Conservation (phyloP, 2,797 vertebrate genomes). For the Epinephelus awoara region DNA sequence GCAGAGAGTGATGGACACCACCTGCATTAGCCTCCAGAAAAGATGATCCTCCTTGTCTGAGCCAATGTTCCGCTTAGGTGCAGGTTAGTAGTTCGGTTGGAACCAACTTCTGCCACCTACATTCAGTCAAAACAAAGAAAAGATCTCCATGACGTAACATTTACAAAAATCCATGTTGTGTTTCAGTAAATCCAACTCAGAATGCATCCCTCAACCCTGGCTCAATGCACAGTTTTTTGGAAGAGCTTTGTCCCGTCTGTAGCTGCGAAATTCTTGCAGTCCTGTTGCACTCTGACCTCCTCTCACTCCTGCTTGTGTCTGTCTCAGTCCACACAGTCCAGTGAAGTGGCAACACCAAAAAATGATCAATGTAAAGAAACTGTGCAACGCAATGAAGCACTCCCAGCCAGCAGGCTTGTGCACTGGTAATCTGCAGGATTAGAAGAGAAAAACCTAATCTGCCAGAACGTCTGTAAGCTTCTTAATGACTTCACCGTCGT, state of each 20-base stretch:
- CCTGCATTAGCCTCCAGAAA: conserved; percentile 65
- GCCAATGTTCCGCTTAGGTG: conserved; percentile 48
- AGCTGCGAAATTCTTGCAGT: conserved; percentile 22
- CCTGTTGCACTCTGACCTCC: conserved; percentile 60
- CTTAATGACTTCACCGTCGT: conserved; percentile 87
- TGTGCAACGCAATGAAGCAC: conserved; percentile 64
- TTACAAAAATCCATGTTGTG: conserved; percentile 64
- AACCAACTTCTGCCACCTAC: conserved; percentile 17
- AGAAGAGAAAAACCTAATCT: conserved; percentile 89
- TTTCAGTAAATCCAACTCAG: conserved; percentile 65
- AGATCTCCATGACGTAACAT: conserved; percentile 54
- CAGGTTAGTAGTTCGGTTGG: conserved; percentile 31
- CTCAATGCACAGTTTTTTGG: conserved; percentile 19
- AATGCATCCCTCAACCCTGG: conserved; percentile 63
- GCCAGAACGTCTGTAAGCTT: conserved; percentile 86
- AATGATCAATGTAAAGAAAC: conserved; percentile 81
- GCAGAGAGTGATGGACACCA: conserved; percentile 66
- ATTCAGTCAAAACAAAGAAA: conserved; percentile 38
- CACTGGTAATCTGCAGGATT: conserved; percentile 87
- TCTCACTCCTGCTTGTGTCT: conserved; percentile 28
- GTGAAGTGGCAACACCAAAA: conserved; percentile 44
- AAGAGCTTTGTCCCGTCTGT: conserved; percentile 4
- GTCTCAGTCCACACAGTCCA: conserved; percentile 44
- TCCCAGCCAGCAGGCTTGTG: conserved; percentile 78
- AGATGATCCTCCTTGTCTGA: conserved; percentile 55